Base-by-base conservation (phyloP, 2,888 invertebrate genomes). In the Aleiodes alternator region DNA sequence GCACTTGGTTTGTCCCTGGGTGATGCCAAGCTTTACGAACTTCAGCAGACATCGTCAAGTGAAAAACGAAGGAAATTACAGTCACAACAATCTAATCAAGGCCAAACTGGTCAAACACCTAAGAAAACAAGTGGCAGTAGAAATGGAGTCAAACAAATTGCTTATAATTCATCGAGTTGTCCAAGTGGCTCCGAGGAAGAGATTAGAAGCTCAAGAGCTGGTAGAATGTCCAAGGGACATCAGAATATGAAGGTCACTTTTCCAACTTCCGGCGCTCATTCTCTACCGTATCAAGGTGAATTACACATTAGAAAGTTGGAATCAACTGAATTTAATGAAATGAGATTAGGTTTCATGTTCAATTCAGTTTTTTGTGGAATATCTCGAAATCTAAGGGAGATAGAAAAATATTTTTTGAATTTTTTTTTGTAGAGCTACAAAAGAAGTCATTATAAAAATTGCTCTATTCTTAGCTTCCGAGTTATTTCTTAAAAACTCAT, bases 31-130 rank as follows among this genome's bases (percentile, higher is more conserved):
- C 94, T 96, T 55, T 94, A 94, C 86, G 96, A 96, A 87, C 90
- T 96, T 90, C 95, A 93, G 87, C 92, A 92, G 78, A 70, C 76
- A 6, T 64, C 78, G 50, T 92, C 93, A 11, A 93, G 93, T 6
- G 92, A 95, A 76, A 91, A 91, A 31, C 95, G 95, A 80, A 93
- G 95, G 74, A 95, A 95, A 86, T 93, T 95, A 90, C 95, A 95
- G 86, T 77, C 64, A 55, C 79, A 34, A 69, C 75, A 75, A 50
- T 64, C 69, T 14, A 75, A 72, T 11, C 76, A 77, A 43, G 69
- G 72, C 9, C 61, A 69, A 51, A 74, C 69, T 16, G 55, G 68
- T n/a, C 34, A 64, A 0, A 64, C 92, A 0, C 90, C 90, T 77
- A 93, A 93, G 81, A 94, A 95, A 78, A 92, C 92, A 12, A 91